Evolutionary conservation across 2,888 invertebrate genomes (phyloP), one percentile per base, ranked within the genome.

Genomic region (Drosophila macrospina): DNA sequence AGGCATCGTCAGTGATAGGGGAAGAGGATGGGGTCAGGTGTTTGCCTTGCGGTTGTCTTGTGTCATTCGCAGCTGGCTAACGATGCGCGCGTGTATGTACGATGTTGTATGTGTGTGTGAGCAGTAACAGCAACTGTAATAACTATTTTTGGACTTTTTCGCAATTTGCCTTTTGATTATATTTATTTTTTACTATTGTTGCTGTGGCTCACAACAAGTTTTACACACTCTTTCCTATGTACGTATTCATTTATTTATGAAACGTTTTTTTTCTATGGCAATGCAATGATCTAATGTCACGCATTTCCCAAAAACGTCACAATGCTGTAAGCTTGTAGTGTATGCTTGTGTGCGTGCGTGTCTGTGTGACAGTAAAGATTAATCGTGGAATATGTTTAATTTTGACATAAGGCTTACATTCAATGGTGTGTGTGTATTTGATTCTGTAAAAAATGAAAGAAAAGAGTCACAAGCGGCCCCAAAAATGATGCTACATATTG

Each of bases 331-430:
- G 32, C 32, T 10, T 2, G 2, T 13, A 36, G n/a, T 8, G 10
- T 10, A 11, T 11, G 11, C 37, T 5, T 28, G 20, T 26, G 4
- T 15, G n/a, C 13, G 7, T 16, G 15, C 15, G 10, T 37, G 11
- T 66, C 45, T 61, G 52, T 66, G 52, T 51, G 50, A 59, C 48
- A 52, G 55, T 24, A 51, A 61, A 54, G 51, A 86, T 85, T 88
- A 84, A 88, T 84, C 52, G 76, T 74, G 63, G 48, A 51, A 57
- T 63, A 54, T 66, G 67, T 56, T 69, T 74, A 72, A 66, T 73
- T 78, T 71, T 70, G 84, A 80, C 89, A 88, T 85, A 74, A 82
- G 84, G 70, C 86, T 67, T 77, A 85, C 80, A 69, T 71, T 81
- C 78, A 79, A 88, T 74, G 63, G 62, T 54, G 74, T 69, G 54